These are phyloP conservation scores for Campoplex nolae DNA, from an alignment of 2,888 invertebrate genomes.

Conservation along the genomic window DNA sequence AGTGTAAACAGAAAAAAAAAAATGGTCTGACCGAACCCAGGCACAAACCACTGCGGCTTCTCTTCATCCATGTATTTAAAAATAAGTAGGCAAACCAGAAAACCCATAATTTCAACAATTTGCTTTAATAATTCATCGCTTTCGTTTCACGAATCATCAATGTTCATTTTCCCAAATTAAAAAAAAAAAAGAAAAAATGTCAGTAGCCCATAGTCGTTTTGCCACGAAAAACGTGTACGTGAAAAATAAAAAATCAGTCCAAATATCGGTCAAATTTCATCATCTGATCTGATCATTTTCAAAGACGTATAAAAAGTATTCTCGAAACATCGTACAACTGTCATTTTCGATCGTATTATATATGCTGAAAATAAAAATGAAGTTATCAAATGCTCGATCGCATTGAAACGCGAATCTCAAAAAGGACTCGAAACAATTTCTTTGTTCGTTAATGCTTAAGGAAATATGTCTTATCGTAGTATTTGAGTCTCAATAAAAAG, in stretches of 20 bases:
- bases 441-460: too few species aligned
- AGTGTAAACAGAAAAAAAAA: slow-evolving; percentile 35
- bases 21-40: slow-evolving; percentile 29
- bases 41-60: slow-evolving; percentile 17
- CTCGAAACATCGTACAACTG: too few species aligned
- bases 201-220: neutral
- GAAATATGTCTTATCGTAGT: neutral
- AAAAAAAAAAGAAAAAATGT: neutral
- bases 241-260: neutral
- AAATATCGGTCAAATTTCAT: too few species aligned
- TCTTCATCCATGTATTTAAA: neutral
- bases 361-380: too few species aligned
- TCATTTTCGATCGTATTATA: too few species aligned
- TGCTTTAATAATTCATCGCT: neutral
- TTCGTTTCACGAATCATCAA: neutral
- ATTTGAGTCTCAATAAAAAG: neutral
- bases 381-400: neutral
- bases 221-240: neutral
- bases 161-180: neutral
- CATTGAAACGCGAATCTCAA: neutral
- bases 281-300: too few species aligned
- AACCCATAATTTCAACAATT: slow-evolving; percentile 2
- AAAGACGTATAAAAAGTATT: too few species aligned
- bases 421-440: neutral
- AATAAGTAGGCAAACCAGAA: neutral